phyloP scores from a whole-genome alignment of 2,113 vertebrate species.

The Cyprinodon variegatus region DNA sequence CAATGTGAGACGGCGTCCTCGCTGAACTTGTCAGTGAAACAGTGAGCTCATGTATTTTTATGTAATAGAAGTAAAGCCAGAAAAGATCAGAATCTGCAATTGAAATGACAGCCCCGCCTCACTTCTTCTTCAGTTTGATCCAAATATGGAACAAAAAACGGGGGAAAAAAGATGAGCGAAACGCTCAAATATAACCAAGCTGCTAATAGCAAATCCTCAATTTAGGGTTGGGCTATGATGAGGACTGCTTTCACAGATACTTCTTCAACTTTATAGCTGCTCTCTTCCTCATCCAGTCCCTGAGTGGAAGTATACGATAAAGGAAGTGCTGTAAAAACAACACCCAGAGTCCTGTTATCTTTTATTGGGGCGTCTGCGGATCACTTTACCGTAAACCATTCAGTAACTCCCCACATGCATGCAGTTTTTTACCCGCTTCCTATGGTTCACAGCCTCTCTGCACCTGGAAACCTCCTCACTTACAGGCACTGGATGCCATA shows the following conservation, averaged over 20 bases:
- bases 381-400: slow-evolving; percentile 53
- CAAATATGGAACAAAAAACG: slow-evolving; percentile 58
- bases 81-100: slow-evolving; percentile 62
- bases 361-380: slow-evolving; percentile 25
- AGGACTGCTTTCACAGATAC: not conserved
- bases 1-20: slow-evolving; percentile 7
- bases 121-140: slow-evolving; percentile 49
- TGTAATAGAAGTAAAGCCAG: slow-evolving; percentile 43
- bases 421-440: slow-evolving; percentile 18
- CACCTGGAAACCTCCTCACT: slow-evolving; percentile 77
- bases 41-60: slow-evolving; percentile 46
- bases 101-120: slow-evolving; percentile 53
- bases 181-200: slow-evolving; percentile 35
- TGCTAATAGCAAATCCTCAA: not conserved
- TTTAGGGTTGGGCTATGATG: not conserved
- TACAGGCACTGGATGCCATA: slow-evolving; percentile 66
- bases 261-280: slow-evolving; percentile 31
- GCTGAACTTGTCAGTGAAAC: slow-evolving; percentile 25
- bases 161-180: slow-evolving; percentile 21
- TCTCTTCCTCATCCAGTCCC: not conserved
- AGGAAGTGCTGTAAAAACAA: slow-evolving; percentile 22
- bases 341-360: slow-evolving; percentile 32
- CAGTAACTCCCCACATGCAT: slow-evolving; percentile 16
- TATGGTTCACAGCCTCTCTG: slow-evolving; percentile 51
- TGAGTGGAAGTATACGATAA: slow-evolving; percentile 20